phyloP scores from a whole-genome alignment of 35 echinoderm and acorn worm species.

The Anneissia japonica region DNA sequence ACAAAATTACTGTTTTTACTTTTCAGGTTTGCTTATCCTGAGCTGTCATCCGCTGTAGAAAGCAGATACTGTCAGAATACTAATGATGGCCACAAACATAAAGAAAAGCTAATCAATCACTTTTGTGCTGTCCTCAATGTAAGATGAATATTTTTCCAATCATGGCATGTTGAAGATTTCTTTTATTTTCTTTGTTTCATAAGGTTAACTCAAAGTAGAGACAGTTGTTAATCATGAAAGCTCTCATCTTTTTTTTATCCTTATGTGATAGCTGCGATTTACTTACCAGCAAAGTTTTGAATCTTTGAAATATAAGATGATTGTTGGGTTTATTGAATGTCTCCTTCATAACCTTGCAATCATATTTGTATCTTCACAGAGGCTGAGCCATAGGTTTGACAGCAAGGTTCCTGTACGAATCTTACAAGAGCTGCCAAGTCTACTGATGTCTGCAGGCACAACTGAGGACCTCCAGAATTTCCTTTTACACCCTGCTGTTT shows the following conservation, averaged over 20 bases:
- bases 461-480: constrained; percentile 24
- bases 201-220: too few relatives aligned
- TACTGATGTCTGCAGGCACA: constrained; percentile 37
- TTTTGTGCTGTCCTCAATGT: constrained; percentile 30
- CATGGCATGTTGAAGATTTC: too few relatives aligned
- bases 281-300: too few relatives aligned
- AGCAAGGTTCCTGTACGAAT: constrained; percentile 31
- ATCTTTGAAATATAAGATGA: too few relatives aligned
- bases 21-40: constrained; percentile 50
- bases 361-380: too few relatives aligned
- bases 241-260: too few relatives aligned
- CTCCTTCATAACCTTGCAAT: too few relatives aligned
- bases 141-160: background rate
- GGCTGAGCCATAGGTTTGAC: constrained; percentile 11
- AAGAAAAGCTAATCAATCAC: constrained; percentile 15
- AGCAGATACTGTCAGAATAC: constrained; percentile 11
- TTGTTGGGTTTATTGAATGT: too few relatives aligned
- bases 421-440: constrained; percentile 60
- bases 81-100: background rate
- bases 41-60: constrained; percentile 46
- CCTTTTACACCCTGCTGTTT: constrained; percentile 40
- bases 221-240: too few relatives aligned
- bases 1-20: background rate
- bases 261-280: too few relatives aligned
- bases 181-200: too few relatives aligned